Evolutionary conservation across 2,888 invertebrate species (phyloP).

Genomic region (Mayetiola destructor): DNA sequence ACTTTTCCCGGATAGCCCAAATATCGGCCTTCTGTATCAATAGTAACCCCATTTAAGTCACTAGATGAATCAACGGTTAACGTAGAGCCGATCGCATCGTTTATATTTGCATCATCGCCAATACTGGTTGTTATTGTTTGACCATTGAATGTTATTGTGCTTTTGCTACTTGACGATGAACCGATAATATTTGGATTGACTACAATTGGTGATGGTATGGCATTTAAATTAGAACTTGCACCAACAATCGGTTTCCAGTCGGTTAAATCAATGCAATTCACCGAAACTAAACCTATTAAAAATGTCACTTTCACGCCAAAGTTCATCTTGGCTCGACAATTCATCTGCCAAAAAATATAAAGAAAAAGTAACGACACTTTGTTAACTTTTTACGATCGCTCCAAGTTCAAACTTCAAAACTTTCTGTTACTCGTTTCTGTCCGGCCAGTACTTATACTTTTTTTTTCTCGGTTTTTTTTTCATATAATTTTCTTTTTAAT

Average conservation of each 20-base stretch:
- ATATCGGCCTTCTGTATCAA: not conserved
- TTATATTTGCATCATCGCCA: not conserved
- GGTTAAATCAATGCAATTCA: not conserved
- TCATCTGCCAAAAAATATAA: too few relatives aligned
- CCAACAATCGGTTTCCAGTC: conserved; percentile 6
- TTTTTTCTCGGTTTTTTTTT: too few relatives aligned
- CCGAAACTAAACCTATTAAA: not conserved
- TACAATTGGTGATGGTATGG: not conserved
- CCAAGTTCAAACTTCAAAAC: too few relatives aligned
- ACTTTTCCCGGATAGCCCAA: not conserved
- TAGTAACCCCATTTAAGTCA: too few relatives aligned
- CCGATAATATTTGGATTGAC: not conserved
- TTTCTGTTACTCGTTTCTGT: too few relatives aligned
- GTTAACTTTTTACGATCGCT: too few relatives aligned
- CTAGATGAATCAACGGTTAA: not conserved
- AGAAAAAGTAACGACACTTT: too few relatives aligned
- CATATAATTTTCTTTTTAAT: too few relatives aligned
- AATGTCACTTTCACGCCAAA: not conserved
- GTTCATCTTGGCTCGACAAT: not conserved
- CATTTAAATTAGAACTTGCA: not conserved
- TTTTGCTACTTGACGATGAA: not conserved
- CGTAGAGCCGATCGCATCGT: not conserved
- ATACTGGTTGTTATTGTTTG: not conserved
- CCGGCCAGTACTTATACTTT: too few relatives aligned
- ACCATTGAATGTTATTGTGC: conserved; percentile 1